Base-by-base conservation (phyloP, 1,140 invertebrate genomes). In the Tetraneura akinire region DNA sequence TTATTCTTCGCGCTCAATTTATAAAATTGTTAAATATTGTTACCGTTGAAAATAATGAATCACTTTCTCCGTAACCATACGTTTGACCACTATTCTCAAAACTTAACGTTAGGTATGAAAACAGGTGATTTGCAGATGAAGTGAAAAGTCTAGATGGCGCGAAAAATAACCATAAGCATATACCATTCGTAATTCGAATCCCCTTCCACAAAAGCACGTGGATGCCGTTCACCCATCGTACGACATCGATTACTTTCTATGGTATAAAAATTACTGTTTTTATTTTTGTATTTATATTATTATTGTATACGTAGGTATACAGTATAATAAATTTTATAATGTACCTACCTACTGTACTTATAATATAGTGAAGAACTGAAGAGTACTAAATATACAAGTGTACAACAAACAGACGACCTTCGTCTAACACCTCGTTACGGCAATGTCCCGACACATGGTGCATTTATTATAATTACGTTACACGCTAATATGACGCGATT, bases 391-490 rank as follows among this genome's bases (percentile, higher is more conserved):
- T 18, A 64, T 37, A n/a, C n/a, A n/a, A n/a, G n/a, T n/a, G n/a
- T n/a, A n/a, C n/a, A n/a, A n/a, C n/a, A n/a, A 47, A 74, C 53
- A 55, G 21, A 13, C 45, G 53, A 78, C 74, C 53, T 78, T 78
- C 74, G 23, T 3, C 16, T 16, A 64, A 32, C n/a, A 64, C n/a
- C n/a, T n/a, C n/a, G n/a, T n/a, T n/a, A n/a, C 26, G n/a, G 10
- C 10, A 57, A 21, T n/a, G n/a, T 26, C 53, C 26, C 42, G 42
- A 37, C 11, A 14, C 37, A 45, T 9, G 4, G 64, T 45, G 11
- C 9, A 49, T 13, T 13, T 37, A 71, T 18, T 16, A 68, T 37
- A 37, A 68, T 71, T 29, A 29, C n/a, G 47, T 51, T 32, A 51
- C 9, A 26, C 26, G 47, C 26, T 71, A 71, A 71, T 18, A 42